Base-by-base conservation (phyloP, 2,113 vertebrate species). In the Sorex fumeus region DNA sequence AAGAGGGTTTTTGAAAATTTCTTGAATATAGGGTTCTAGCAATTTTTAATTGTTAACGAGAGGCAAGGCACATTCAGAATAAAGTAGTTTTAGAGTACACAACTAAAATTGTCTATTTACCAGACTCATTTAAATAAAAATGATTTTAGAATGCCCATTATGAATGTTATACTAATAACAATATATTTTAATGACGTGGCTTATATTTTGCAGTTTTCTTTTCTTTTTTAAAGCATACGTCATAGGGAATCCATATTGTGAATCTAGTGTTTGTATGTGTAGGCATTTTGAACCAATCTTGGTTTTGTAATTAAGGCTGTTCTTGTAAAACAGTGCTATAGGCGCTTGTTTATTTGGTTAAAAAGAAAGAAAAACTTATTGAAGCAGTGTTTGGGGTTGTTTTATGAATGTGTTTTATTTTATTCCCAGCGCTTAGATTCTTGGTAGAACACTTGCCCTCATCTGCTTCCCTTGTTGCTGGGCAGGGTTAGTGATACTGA, bases 391-490 rank as follows among this genome's bases (percentile, higher is more conserved):
- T 45, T 90, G 34, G 8, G 25, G 21, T 16, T 87, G 75, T 82
- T 32, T 80, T 91, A 70, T n/a, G 32, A 84, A 64, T 79, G 66
- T 82, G 19, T 91, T 84, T 94, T 75, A 60, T 94, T 91, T 94
- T 32, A 88, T 90, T 53, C 27, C 1, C 1, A 34, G 1, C 0
- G 1, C 80, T 81, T 89, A 28, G 21, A 79, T 92, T 96, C 69
- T 91, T 71, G 71, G 36, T 88, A 28, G 3, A 10, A 11, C 78
- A 74, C 78, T 10, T 40, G 53, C 90, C 92, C 88, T 97, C 87
- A 77, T 88, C 88, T 94, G 81, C 23, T 88, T 93, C 25, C 91
- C 64, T 92, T 97, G 98, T 98, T 98, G 97, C 97, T 94, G 94
- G 97, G 97, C 32, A 15, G 95, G 90, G 67, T 95, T 92, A 13